A percentile compares a stretch with the other conserved stretches of the same genome.
These are phyloP conservation scores for Lutraria rhynchaena DNA, from an alignment of 1,140 invertebrate genomes.

Conservation along the genomic window DNA sequence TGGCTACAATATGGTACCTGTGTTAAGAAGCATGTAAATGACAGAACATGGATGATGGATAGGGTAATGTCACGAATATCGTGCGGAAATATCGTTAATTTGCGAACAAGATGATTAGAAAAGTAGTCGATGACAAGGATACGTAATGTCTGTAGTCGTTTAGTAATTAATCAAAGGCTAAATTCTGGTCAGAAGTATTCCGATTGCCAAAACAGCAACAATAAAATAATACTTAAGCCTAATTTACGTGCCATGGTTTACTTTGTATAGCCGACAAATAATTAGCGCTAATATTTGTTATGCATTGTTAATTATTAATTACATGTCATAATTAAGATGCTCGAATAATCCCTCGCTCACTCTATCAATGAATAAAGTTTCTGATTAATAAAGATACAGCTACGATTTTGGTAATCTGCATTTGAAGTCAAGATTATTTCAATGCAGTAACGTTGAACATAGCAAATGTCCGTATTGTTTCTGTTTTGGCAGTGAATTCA, in stretches of 20 bases:
- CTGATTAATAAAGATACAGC: too few species aligned
- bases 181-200: slow-evolving; percentile 38
- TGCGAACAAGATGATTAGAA: background rate
- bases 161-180: slow-evolving; percentile 34
- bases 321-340: background rate
- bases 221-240: background rate
- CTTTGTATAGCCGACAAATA: background rate
- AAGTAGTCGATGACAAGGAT: slow-evolving; percentile 18
- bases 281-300: slow-evolving; percentile 4
- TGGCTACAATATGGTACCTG: background rate
- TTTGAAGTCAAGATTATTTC: too few species aligned
- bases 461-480: too few species aligned
- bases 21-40: background rate
- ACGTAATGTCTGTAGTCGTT: slow-evolving; percentile 20
- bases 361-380: too few species aligned
- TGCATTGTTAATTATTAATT: background rate
- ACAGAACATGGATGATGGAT: slow-evolving; percentile 38
- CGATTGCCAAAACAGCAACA: slow-evolving; percentile 1
- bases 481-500: too few species aligned
- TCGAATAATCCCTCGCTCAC: background rate
- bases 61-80: slow-evolving; percentile 2
- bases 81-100: slow-evolving; percentile 26
- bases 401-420: too few species aligned
- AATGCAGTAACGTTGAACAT: too few species aligned
- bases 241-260: slow-evolving; percentile 2